A percentile compares a stretch with the other conserved stretches of the same genome.
phyloP scores from a whole-genome alignment of 2,888 invertebrate species.

The Drosophila borealis region DNA sequence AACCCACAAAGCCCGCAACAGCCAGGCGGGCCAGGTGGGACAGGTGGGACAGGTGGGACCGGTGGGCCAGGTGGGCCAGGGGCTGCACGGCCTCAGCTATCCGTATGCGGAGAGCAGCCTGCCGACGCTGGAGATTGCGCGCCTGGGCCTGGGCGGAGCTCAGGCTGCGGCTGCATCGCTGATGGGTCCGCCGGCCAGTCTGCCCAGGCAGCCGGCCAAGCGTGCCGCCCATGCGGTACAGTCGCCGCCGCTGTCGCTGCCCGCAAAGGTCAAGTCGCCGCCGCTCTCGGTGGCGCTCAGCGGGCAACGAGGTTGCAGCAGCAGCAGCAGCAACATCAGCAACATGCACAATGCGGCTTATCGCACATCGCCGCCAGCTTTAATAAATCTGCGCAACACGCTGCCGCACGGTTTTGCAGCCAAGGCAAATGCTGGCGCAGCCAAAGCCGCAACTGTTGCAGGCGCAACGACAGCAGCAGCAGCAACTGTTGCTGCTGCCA shows the following conservation, averaged over 20 bases:
- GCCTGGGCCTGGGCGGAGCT: conserved; percentile 58
- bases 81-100: conserved; percentile 25
- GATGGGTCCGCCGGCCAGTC: conserved; percentile 86
- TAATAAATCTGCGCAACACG: conserved; percentile 79
- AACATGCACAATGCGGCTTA: conserved; percentile 62
- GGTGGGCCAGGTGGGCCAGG: neutral
- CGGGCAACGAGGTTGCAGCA: conserved; percentile 48
- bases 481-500: conserved; percentile 4
- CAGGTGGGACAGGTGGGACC: no score
- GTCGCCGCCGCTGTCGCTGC: conserved; percentile 50
- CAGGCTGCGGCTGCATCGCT: conserved; percentile 82
- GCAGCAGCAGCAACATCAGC: conserved; percentile 28
- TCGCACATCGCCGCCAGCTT: conserved; percentile 78
- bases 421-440: conserved; percentile 45
- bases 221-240: conserved; percentile 30
- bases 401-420: conserved; percentile 61
- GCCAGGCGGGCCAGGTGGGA: no score
- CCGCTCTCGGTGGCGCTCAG: conserved; percentile 64
- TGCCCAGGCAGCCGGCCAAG: conserved; percentile 85
- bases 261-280: conserved; percentile 72
- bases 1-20: conserved; percentile 34
- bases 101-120: conserved; percentile 46
- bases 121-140: conserved; percentile 81
- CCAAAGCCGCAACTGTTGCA: conserved; percentile 31
- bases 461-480: conserved; percentile 13